These are phyloP conservation scores for Harpalus rubripes DNA, from an alignment of 2,888 invertebrate species.

Conservation along the genomic window DNA sequence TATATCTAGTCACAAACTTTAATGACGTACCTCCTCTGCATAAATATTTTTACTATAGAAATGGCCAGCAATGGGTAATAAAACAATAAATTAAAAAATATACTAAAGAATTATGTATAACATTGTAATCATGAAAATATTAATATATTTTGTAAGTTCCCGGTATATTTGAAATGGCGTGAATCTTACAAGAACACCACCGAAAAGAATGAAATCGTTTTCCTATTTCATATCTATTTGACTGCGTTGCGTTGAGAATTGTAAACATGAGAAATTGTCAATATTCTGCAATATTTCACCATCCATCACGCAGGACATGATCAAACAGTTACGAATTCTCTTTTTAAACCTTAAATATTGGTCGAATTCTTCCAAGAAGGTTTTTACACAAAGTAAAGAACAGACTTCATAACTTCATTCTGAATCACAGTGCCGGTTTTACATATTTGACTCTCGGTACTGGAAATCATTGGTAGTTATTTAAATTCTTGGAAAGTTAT, in stretches of 20 bases:
- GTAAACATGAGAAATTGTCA: conserved; percentile 1
- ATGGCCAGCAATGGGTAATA: too few species aligned
- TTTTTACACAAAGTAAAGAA: neutral
- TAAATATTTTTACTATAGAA: too few species aligned
- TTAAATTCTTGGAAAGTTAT: too few species aligned
- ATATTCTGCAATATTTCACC: neutral
- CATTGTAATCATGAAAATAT: too few species aligned
- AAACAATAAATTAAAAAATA: too few species aligned
- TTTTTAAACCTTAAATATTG: conserved; percentile 22
- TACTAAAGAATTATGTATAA: too few species aligned
- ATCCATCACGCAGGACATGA: conserved; percentile 23
- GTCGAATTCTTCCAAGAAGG: neutral
- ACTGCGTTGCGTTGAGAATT: neutral
- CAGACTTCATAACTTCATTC: neutral
- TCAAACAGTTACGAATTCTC: conserved; percentile 31
- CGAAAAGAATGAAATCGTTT: neutral
- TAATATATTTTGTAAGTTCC: neutral
- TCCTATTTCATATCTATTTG: neutral
- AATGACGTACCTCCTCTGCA: too few species aligned
- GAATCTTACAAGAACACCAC: neutral
- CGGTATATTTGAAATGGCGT: neutral
- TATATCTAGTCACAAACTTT: too few species aligned
- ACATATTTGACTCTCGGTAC: too few species aligned
- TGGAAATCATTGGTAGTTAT: too few species aligned
- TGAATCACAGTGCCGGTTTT: too few species aligned